phyloP scores from a whole-genome alignment of 2,113 vertebrate genomes.

The Chaetodon trifascialis region DNA sequence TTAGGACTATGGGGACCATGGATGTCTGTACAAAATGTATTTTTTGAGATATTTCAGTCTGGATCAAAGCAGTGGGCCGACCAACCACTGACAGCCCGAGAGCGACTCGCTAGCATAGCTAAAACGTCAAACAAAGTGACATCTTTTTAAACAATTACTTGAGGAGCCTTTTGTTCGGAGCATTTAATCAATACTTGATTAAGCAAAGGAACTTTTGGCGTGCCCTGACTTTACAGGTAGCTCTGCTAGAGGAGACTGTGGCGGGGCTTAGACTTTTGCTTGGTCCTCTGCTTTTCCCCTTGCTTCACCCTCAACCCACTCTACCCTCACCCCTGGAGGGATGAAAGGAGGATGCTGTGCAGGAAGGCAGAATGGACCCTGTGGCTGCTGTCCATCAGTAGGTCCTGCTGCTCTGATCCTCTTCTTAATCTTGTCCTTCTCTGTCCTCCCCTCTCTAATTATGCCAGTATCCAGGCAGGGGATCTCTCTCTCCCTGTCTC shows the following conservation, averaged over 20 bases:
- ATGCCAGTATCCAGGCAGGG: slow-evolving; percentile 34
- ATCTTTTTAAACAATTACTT: slow-evolving; percentile 4
- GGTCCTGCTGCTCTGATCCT: slow-evolving; percentile 37
- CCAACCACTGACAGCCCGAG: background rate
- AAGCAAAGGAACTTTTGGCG: slow-evolving; percentile 11
- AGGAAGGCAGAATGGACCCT: slow-evolving; percentile 17
- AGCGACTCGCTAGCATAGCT: background rate
- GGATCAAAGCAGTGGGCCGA: background rate
- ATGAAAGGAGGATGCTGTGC: slow-evolving; percentile 36
- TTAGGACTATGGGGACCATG: too few relatives aligned
- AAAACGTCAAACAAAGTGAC: background rate
- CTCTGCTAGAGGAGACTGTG: slow-evolving; percentile 3
- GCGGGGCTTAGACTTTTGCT: slow-evolving; percentile 20
- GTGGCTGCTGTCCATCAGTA: slow-evolving; percentile 46
- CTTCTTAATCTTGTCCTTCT: slow-evolving; percentile 52
- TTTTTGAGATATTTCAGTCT: too few relatives aligned
- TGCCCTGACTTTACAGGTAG: slow-evolving; percentile 18
- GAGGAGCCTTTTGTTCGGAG: slow-evolving; percentile 2
- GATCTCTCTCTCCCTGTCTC: slow-evolving; percentile 12
- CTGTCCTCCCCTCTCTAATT: slow-evolving; percentile 41
- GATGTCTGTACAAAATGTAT: too few relatives aligned
- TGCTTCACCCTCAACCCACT: slow-evolving; percentile 11
- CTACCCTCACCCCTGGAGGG: slow-evolving; percentile 2
- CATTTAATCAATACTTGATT: slow-evolving; percentile 47
- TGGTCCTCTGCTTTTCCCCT: slow-evolving; percentile 1